These are phyloP conservation scores for Cettia cetti DNA, from an alignment of 2,113 vertebrate species.

Conservation along the genomic window DNA sequence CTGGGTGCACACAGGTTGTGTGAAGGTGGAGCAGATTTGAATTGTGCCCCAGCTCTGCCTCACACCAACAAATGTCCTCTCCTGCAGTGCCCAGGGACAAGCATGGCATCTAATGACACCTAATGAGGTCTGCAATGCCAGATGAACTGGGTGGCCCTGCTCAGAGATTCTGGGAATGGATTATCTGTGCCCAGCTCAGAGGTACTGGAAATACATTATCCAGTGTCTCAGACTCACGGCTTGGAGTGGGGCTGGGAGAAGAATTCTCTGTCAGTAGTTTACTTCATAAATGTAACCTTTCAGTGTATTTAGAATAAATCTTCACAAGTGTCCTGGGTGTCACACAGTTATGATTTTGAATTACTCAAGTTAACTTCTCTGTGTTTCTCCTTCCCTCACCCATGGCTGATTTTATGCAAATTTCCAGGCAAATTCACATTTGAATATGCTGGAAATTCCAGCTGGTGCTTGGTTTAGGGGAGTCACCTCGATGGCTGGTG, in stretches of 20 bases:
- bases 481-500: not conserved
- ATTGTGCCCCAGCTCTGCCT: not conserved
- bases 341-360: not conserved
- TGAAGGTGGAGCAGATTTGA: not conserved
- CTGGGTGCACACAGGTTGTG: not conserved
- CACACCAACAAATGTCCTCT: not conserved
- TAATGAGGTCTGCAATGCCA: not conserved
- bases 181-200: not conserved
- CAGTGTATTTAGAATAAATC: not conserved
- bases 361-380: not conserved
- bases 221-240: not conserved
- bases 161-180: not conserved
- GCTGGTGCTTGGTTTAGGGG: not conserved
- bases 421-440: not conserved
- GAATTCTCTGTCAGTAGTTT: not conserved
- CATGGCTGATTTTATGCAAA: not conserved
- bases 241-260: not conserved
- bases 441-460: not conserved
- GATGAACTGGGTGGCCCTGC: fast-evolving
- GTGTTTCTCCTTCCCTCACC: not conserved
- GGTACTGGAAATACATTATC: not conserved
- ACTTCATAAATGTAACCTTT: not conserved
- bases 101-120: fast-evolving
- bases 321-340: not conserved
- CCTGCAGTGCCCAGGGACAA: no score